Conservation (phyloP, 2,113 vertebrate genomes). For the Talpa occidentalis region DNA sequence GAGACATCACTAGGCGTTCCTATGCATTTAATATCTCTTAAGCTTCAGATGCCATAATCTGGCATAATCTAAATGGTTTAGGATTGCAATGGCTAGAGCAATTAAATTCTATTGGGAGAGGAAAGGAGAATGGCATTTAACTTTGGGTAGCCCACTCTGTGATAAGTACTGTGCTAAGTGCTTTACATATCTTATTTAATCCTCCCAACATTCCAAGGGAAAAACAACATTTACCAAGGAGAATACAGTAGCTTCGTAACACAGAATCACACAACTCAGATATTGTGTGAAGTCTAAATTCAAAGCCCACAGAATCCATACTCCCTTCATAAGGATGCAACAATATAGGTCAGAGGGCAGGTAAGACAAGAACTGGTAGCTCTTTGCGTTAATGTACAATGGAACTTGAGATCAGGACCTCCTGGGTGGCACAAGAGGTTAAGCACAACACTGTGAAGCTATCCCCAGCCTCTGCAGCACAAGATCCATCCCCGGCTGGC, state of each 20-base stretch:
- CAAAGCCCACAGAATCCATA: background rate
- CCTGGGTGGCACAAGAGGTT: no score
- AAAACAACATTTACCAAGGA: background rate
- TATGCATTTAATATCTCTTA: conserved; percentile 30
- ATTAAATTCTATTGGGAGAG: background rate
- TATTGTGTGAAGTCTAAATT: background rate
- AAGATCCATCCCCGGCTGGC: no score
- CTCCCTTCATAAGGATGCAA: background rate
- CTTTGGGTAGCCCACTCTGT: background rate
- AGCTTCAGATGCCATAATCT: background rate
- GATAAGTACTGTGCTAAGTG: background rate
- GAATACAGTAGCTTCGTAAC: background rate
- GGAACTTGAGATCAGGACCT: background rate
- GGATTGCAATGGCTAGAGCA: background rate
- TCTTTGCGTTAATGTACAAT: background rate
- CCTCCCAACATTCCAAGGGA: background rate
- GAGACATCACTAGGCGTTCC: background rate
- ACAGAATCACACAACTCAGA: background rate
- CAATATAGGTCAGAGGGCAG: background rate
- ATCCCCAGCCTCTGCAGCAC: no score
- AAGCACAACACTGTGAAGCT: no score
- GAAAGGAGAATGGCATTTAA: conserved; percentile 33
- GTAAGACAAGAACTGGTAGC: background rate
- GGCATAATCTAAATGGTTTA: conserved; percentile 32
- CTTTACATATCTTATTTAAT: background rate